Evolutionary conservation across 2,797 vertebrate species (phyloP).

Genomic region (Liasis olivaceus): DNA sequence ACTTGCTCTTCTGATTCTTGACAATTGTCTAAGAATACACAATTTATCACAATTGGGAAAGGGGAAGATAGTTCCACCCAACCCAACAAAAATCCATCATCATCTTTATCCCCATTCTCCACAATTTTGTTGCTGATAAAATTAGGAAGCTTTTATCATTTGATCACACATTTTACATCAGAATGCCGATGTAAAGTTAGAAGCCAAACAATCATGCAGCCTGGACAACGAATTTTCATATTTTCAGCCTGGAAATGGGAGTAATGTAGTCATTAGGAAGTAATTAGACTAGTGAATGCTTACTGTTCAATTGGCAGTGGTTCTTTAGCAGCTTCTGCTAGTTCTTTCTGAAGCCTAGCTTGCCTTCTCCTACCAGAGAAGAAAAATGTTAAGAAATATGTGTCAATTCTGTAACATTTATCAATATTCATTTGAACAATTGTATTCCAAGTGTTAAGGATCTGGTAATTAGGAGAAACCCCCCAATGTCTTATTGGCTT

Average conservation of each 20-base stretch:
- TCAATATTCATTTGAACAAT: background rate
- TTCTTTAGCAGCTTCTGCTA: slow-evolving; percentile 95
- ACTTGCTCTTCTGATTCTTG: background rate
- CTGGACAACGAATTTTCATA: background rate
- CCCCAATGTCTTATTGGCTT: background rate
- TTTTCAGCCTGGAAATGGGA: slow-evolving; percentile 13
- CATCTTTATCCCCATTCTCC: background rate
- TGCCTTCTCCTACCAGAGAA: slow-evolving; percentile 83
- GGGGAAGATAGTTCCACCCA: background rate
- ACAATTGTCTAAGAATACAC: background rate
- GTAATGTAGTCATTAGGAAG: background rate
- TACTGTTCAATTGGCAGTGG: slow-evolving; percentile 91
- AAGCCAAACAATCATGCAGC: background rate
- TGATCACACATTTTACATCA: background rate
- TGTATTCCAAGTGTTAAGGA: background rate
- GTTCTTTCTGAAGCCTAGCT: slow-evolving; percentile 93
- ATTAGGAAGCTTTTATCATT: background rate
- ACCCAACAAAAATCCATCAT: background rate
- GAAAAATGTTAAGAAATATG: background rate
- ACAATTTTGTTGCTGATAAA: background rate
- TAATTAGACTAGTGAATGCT: slow-evolving; percentile 66
- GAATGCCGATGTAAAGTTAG: background rate
- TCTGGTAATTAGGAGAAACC: background rate
- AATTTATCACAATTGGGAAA: background rate
- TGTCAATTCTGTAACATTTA: background rate